Conservation (phyloP, 2,888 invertebrate genomes). For the Volucella bombylans region DNA sequence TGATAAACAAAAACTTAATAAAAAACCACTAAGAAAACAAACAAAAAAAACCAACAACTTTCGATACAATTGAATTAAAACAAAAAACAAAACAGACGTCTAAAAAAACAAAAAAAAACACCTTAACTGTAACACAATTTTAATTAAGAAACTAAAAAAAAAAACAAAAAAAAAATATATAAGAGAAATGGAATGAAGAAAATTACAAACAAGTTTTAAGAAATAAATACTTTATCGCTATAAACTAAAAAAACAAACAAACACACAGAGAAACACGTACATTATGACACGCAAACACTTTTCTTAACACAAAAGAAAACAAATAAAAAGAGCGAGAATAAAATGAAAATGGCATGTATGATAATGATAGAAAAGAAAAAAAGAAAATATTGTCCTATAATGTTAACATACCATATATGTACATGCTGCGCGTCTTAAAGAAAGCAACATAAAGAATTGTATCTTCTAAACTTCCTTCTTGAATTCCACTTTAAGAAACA, state of each 20-base stretch:
- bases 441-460: conserved; percentile 51
- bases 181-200: conserved; percentile 75
- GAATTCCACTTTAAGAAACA: conserved; percentile 73
- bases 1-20: too few relatives aligned
- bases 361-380: too few relatives aligned
- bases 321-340: too few relatives aligned
- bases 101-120: conserved; percentile 59
- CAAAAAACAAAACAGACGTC: conserved; percentile 73
- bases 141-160: conserved; percentile 74
- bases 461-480: conserved; percentile 75
- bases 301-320: too few relatives aligned
- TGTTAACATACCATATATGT: conserved; percentile 12
- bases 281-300: too few relatives aligned
- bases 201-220: too few relatives aligned
- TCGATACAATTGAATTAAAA: conserved; percentile 73
- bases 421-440: too few relatives aligned
- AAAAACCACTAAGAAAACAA: conserved; percentile 76
- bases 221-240: too few relatives aligned
- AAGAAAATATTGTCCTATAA: conserved; percentile 58
- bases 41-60: conserved; percentile 67
- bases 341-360: too few relatives aligned
- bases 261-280: too few relatives aligned
- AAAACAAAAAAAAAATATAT: conserved; percentile 62
- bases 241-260: too few relatives aligned
- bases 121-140: conserved; percentile 73